These are phyloP conservation scores for Ornithoptera priamus DNA, from an alignment of 2,888 invertebrate genomes.

Conservation along the genomic window DNA sequence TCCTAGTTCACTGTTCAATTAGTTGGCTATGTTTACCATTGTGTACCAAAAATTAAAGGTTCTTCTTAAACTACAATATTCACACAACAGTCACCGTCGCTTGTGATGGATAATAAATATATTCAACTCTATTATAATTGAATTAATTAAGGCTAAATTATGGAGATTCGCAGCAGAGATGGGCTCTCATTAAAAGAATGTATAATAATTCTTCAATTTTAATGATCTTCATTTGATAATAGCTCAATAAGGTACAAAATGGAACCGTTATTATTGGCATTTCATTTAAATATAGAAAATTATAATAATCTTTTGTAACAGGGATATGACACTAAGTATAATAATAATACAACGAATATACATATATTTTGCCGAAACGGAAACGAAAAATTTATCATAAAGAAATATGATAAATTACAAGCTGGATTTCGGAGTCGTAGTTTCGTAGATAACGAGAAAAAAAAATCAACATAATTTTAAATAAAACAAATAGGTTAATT, in stretches of 20 bases:
- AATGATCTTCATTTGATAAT: conserved; percentile 62
- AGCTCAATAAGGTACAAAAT: conserved; percentile 72
- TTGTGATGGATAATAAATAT: too few relatives aligned
- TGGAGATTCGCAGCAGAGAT: conserved; percentile 35
- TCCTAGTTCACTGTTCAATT: too few relatives aligned
- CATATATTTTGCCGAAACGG: conserved; percentile 47
- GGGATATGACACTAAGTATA: conserved; percentile 65
- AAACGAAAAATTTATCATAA: conserved; percentile 46
- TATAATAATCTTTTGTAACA: conserved; percentile 73
- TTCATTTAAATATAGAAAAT: conserved; percentile 73
- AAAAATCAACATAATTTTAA: conserved; percentile 48
- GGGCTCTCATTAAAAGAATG: conserved; percentile 61
- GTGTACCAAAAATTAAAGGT: too few relatives aligned
- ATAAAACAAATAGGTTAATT: conserved; percentile 80
- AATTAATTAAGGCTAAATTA: too few relatives aligned
- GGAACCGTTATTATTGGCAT: conserved; percentile 69
- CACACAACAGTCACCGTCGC: too few relatives aligned
- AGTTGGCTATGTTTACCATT: too few relatives aligned
- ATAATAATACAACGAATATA: conserved; percentile 68
- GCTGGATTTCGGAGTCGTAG: conserved; percentile 45
- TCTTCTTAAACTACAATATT: too few relatives aligned
- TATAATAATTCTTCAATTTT: conserved; percentile 59
- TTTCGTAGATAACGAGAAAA: conserved; percentile 30
- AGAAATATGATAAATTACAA: conserved; percentile 62
- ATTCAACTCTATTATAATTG: neutral